A percentile compares a stretch with the other conserved stretches of the same genome.
Evolutionary conservation across 2,797 vertebrate species (phyloP).

Genomic region (Adrianichthys oophorus): DNA sequence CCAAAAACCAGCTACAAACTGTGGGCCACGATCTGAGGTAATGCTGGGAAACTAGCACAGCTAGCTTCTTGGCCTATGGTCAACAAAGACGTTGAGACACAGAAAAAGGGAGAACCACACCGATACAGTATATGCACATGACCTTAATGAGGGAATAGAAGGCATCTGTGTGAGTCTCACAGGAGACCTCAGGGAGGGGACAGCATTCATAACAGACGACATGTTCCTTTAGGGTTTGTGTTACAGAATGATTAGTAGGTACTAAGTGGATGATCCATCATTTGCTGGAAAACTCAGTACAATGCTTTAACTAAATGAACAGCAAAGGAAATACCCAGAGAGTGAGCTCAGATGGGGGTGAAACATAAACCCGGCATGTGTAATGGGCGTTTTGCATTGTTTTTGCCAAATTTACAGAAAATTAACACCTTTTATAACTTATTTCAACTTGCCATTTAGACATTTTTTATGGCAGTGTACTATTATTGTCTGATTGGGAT

Average conservation of each 20-base stretch:
- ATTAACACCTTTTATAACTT: slow-evolving; percentile 16
- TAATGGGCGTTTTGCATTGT: background rate
- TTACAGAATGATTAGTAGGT: slow-evolving; percentile 30
- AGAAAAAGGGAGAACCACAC: too few species aligned
- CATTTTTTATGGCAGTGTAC: slow-evolving; percentile 14
- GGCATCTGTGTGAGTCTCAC: too few species aligned
- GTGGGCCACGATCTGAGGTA: too few species aligned
- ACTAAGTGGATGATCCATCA: slow-evolving; percentile 16
- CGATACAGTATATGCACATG: too few species aligned
- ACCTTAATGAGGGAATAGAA: too few species aligned
- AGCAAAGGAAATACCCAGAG: slow-evolving; percentile 37
- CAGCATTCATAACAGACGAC: slow-evolving; percentile 27
- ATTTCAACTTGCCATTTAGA: slow-evolving; percentile 14
- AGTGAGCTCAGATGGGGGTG: slow-evolving; percentile 38
- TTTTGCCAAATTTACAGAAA: background rate
- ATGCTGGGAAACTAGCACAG: too few species aligned
- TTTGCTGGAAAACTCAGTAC: slow-evolving; percentile 29
- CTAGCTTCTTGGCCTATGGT: too few species aligned
- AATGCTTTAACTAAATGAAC: slow-evolving; percentile 8
- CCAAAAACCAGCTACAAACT: too few species aligned
- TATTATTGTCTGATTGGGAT: background rate
- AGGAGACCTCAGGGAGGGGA: too few species aligned
- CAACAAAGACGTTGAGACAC: too few species aligned
- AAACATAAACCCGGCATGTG: slow-evolving; percentile 37
- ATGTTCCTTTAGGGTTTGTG: slow-evolving; percentile 33